phyloP scores from a whole-genome alignment of 2,113 vertebrate species.

The Phalacrocorax pelagicus region DNA sequence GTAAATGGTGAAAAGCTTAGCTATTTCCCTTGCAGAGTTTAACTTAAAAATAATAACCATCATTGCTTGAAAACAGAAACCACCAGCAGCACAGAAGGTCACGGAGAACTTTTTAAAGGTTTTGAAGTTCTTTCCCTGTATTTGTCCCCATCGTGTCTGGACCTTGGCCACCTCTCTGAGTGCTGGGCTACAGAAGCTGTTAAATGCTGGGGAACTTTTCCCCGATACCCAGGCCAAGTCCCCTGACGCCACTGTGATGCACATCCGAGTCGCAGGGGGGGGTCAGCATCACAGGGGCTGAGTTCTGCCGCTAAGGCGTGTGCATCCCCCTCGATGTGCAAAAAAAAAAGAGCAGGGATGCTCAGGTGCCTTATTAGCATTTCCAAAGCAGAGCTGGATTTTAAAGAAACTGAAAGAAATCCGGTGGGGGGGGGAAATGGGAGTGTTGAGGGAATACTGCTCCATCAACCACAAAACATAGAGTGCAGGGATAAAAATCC shows the following conservation, averaged over 20 bases:
- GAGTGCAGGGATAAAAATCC: neutral
- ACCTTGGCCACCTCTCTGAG: neutral
- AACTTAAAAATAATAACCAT: conserved; percentile 42
- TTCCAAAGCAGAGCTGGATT: neutral
- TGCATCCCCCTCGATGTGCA: neutral
- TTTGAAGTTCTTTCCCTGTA: neutral
- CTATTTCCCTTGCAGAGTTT: conserved; percentile 34
- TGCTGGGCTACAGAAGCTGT: neutral
- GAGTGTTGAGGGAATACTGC: neutral
- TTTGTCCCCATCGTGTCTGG: neutral
- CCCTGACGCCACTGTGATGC: neutral
- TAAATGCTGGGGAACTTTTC: neutral
- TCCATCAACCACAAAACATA: neutral
- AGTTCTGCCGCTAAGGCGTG: neutral
- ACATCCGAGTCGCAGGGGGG: fast-evolving
- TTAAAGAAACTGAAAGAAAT: neutral
- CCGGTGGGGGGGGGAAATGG: neutral
- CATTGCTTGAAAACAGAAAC: conserved; percentile 41
- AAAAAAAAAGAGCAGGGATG: neutral
- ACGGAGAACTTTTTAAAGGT: neutral
- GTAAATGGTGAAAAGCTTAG: conserved; percentile 29
- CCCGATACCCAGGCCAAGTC: neutral
- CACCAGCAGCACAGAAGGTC: neutral
- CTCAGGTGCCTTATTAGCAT: neutral
- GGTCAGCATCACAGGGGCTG: neutral